A percentile compares a stretch with the other conserved stretches of the same genome.
phyloP scores from a whole-genome alignment of 2,888 invertebrate species.

The Allacma fusca region DNA sequence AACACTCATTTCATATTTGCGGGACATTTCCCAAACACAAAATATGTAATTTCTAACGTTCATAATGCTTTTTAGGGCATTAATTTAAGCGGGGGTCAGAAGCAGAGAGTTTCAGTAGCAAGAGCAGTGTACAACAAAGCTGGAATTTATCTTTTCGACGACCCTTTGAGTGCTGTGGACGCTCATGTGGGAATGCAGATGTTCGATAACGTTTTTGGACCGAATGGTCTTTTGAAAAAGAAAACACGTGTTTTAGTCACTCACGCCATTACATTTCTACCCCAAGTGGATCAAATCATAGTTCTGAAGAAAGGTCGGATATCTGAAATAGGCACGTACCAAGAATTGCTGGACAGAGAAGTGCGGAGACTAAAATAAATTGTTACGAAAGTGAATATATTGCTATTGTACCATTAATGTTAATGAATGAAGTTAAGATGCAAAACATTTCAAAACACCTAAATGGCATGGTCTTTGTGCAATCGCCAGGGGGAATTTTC shows the following conservation, averaged over 20 bases:
- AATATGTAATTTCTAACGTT: not conserved
- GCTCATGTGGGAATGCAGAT: conserved; percentile 71
- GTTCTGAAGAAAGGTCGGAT: conserved; percentile 66
- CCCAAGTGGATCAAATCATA: conserved; percentile 70
- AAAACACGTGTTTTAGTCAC: conserved; percentile 91
- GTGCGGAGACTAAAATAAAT: conserved; percentile 61
- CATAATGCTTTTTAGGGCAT: conserved; percentile 69
- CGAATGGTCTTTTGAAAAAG: conserved; percentile 62
- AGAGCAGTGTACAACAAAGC: conserved; percentile 63
- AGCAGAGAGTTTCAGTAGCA: conserved; percentile 75
- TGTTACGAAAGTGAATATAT: too few relatives aligned
- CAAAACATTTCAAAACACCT: too few relatives aligned
- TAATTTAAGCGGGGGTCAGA: conserved; percentile 82
- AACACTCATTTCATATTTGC: too few relatives aligned
- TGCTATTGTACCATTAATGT: too few relatives aligned
- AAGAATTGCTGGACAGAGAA: conserved; percentile 66
- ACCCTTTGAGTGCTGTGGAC: conserved; percentile 82
- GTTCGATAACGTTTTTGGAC: conserved; percentile 69
- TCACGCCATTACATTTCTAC: conserved; percentile 91
- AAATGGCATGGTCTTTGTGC: too few relatives aligned
- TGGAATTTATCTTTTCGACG: conserved; percentile 69
- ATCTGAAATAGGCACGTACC: conserved; percentile 66
- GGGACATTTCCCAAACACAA: too few relatives aligned
- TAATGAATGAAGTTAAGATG: too few relatives aligned
- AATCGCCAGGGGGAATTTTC: too few relatives aligned